Evolutionary conservation across 2,888 invertebrate species (phyloP), one percentile per base, ranked within the genome.

Genomic region (Clanis bilineata): DNA sequence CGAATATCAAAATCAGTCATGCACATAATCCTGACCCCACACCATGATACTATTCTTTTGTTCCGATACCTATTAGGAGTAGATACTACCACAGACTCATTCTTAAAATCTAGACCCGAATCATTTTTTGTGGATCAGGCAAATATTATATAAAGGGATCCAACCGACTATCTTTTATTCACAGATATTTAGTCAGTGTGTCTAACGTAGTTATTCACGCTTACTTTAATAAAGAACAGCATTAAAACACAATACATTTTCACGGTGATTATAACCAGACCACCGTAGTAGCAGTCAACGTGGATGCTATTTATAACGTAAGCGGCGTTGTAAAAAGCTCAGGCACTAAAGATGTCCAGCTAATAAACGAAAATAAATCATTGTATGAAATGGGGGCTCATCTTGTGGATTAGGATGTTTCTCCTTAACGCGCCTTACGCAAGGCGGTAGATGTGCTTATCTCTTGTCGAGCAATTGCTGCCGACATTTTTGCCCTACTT

Each of bases 401-500:
- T 44, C 36, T 45, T 36, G 22, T 10, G 47, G 47, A 58, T 58
- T 47, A 58, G 9, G 45, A 23, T 22, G 15, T 9, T 23, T 45
- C 23, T 23, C 15, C 36, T 57, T 47, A 36, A 21, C 57, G 38
- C 23, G 47, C 15, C 22, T 62, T 59, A 57, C 57, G 59, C 36
- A 62, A 62, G 36, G 28, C 43, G 22, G 41, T 51, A 56, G 41
- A 18, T 38, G 25, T n/a, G 54, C 59, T 59, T 62, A 62, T 62
- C 61, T 61, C 21, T 58, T 58, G 44, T 12, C 22, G 15, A 55
- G 56, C 44, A 59, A 59, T 44, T 44, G 15, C 38, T 58, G 36
- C 15, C 44, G 23, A 38, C 32, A 44, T 59, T 43, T 59, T 43
- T 59, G 44, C 22, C 55, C 59, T 45, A 59, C 45, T 58, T 58